Percentiles rank a stretch among this genome's conserved stretches.
These are phyloP conservation scores for Microctenopoma stevenorrisi DNA, from an alignment of 2,797 vertebrate species.

Conservation along the genomic window DNA sequence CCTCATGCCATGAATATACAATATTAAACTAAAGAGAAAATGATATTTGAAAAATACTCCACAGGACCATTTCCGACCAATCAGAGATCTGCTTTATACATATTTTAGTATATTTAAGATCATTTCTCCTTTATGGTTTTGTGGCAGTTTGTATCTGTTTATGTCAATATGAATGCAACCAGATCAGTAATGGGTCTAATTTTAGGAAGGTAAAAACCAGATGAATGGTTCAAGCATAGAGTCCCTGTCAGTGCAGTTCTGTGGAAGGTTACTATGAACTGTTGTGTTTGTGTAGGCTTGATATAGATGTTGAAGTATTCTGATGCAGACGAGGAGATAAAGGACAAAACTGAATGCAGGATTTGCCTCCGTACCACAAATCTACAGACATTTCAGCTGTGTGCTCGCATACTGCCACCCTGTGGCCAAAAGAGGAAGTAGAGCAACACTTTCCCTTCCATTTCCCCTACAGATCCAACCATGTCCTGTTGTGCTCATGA, in stretches of 20 bases:
- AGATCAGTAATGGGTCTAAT: not conserved
- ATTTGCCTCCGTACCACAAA: not conserved
- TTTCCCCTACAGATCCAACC: not conserved
- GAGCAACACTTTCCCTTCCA: not conserved
- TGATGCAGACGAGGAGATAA: not conserved
- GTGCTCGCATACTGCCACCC: slow-evolving; percentile 54
- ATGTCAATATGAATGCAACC: no score
- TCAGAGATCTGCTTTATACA: no score
- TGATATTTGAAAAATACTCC: no score
- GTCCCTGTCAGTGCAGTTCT: not conserved
- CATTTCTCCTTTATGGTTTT: no score
- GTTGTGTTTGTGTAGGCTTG: not conserved
- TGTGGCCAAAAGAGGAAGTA: slow-evolving; percentile 46
- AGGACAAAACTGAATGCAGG: not conserved
- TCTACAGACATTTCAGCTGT: not conserved
- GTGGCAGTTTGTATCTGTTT: no score
- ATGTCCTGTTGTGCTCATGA: slow-evolving; percentile 27
- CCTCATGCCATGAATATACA: no score
- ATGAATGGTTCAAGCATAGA: not conserved
- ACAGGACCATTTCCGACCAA: no score
- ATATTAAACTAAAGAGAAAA: no score
- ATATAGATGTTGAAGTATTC: not conserved
- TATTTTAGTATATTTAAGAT: no score
- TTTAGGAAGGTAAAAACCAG: not conserved
- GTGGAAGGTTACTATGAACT: not conserved